Percentiles rank a stretch among this genome's conserved stretches.
Conservation (phyloP, 2,797 vertebrate genomes). For the Coregonus ussuriensis region DNA sequence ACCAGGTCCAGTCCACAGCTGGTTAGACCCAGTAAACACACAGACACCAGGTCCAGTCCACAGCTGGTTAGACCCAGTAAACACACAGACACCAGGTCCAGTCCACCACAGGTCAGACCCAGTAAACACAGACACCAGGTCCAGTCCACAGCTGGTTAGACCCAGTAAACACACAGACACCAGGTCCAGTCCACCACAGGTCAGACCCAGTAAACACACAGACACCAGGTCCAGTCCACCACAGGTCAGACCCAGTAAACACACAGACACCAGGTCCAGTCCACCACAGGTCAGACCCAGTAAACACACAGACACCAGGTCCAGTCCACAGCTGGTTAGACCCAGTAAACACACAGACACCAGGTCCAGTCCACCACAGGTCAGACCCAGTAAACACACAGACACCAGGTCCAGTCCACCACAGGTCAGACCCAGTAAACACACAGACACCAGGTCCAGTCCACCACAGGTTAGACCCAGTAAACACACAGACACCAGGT, state of each 20-base stretch:
- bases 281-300: slow-evolving; percentile 72
- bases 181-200: no score
- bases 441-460: neutral
- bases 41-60: no score
- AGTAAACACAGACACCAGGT: no score
- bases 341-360: slow-evolving; percentile 19
- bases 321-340: no score
- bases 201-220: slow-evolving; percentile 12
- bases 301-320: slow-evolving; percentile 17
- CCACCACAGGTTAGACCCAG: slow-evolving; percentile 72
- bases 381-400: slow-evolving; percentile 14
- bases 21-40: no score
- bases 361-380: slow-evolving; percentile 72
- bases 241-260: slow-evolving; percentile 32
- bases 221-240: neutral
- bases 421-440: slow-evolving; percentile 32
- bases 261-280: neutral
- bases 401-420: neutral
- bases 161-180: no score
- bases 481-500: no score
- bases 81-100: no score
- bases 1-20: no score
- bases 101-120: no score
- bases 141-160: no score
- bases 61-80: no score